phyloP scores from a whole-genome alignment of 2,113 vertebrate species.

The Ciconia boyciana region DNA sequence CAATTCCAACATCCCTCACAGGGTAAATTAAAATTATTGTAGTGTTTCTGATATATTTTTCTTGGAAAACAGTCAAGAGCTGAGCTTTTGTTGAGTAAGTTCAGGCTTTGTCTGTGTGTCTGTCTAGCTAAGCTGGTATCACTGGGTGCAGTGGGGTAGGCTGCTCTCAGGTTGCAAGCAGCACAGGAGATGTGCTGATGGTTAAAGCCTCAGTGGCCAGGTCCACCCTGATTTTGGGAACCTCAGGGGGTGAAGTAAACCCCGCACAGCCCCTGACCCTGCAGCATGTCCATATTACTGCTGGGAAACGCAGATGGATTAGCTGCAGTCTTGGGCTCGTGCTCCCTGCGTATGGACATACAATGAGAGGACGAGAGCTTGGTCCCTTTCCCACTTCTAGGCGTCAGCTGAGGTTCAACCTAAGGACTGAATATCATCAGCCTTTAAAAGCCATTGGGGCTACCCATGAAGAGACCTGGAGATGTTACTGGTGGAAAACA shows the following conservation, averaged over 20 bases:
- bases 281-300: neutral
- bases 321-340: neutral
- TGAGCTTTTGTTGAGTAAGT: neutral
- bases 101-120: neutral
- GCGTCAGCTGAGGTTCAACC: neutral
- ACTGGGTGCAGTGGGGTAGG: neutral
- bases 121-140: neutral
- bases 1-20: neutral
- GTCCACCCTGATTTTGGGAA: neutral
- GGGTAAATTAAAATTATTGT: neutral
- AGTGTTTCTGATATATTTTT: neutral
- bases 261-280: neutral
- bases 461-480: neutral
- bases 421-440: neutral
- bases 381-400: neutral
- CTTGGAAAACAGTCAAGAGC: neutral
- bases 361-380: neutral
- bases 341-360: neutral
- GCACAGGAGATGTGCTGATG: neutral
- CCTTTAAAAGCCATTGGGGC: neutral
- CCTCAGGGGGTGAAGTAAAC: neutral
- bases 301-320: neutral
- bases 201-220: neutral
- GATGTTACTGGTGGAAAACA: neutral
- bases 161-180: neutral